Conservation (phyloP, 2,113 vertebrate species). For the Micromys minutus region DNA sequence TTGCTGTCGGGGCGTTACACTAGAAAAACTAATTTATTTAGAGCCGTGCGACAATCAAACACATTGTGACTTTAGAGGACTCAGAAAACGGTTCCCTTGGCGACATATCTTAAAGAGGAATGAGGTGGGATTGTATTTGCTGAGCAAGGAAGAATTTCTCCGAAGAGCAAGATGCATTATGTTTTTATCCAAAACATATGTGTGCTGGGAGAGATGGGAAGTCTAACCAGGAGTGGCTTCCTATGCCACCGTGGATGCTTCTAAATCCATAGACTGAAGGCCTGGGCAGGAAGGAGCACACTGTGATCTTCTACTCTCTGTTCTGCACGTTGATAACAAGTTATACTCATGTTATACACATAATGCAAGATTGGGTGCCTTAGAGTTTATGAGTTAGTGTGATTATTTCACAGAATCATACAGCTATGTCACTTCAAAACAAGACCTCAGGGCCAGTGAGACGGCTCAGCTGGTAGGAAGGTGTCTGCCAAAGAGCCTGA, state of each 20-base stretch:
- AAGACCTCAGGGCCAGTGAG: not conserved
- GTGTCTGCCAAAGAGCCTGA: not conserved
- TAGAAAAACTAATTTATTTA: not conserved
- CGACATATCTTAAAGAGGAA: not conserved
- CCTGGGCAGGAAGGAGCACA: not conserved
- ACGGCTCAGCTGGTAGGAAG: not conserved
- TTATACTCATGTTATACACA: not conserved
- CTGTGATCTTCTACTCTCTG: fast-evolving
- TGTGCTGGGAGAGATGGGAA: no score
- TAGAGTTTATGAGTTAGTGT: not conserved
- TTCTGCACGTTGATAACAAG: no score
- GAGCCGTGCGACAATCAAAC: not conserved
- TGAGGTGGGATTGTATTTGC: not conserved
- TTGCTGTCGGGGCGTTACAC: not conserved
- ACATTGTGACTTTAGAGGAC: not conserved
- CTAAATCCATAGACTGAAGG: fast-evolving
- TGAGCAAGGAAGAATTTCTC: not conserved
- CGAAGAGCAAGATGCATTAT: not conserved
- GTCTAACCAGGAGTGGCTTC: not conserved
- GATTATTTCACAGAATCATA: not conserved
- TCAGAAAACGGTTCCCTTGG: not conserved
- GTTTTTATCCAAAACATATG: not conserved
- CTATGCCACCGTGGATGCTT: fast-evolving
- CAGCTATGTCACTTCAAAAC: not conserved
- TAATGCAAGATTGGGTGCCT: not conserved